phyloP scores from a whole-genome alignment of 2,113 vertebrate species.

The Elaphurus davidianus region DNA sequence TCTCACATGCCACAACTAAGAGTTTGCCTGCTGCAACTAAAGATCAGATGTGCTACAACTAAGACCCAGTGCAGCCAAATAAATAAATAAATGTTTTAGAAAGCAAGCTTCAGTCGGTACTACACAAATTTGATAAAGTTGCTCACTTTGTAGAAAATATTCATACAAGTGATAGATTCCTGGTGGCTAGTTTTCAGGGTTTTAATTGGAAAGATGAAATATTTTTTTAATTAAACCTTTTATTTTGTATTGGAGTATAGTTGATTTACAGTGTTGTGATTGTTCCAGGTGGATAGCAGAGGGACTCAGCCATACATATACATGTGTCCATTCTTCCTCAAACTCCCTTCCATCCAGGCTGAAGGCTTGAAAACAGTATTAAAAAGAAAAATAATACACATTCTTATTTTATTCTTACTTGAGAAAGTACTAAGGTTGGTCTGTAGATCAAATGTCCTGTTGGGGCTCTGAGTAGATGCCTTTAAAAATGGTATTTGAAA shows the following conservation, averaged over 20 bases:
- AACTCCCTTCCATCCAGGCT: neutral
- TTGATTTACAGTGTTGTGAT: neutral
- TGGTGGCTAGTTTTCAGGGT: neutral
- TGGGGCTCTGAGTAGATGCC: neutral
- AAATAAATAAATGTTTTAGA: neutral
- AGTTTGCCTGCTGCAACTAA: neutral
- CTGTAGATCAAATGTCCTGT: neutral
- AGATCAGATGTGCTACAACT: neutral
- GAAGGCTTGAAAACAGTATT: neutral
- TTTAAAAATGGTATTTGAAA: neutral
- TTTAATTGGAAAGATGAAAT: neutral
- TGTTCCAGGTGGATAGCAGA: neutral
- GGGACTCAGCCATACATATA: neutral
- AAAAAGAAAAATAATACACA: neutral
- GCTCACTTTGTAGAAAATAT: neutral
- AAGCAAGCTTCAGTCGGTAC: neutral
- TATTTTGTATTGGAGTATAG: neutral
- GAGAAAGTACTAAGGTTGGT: neutral
- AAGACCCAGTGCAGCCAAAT: neutral
- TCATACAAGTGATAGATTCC: neutral
- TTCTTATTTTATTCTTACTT: slow-evolving; percentile 12
- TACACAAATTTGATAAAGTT: neutral
- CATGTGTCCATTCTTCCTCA: neutral
- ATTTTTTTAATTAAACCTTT: neutral
- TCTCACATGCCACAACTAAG: neutral